Base-by-base conservation (phyloP, 2,113 vertebrate species). In the Sylvilagus bachmani region DNA sequence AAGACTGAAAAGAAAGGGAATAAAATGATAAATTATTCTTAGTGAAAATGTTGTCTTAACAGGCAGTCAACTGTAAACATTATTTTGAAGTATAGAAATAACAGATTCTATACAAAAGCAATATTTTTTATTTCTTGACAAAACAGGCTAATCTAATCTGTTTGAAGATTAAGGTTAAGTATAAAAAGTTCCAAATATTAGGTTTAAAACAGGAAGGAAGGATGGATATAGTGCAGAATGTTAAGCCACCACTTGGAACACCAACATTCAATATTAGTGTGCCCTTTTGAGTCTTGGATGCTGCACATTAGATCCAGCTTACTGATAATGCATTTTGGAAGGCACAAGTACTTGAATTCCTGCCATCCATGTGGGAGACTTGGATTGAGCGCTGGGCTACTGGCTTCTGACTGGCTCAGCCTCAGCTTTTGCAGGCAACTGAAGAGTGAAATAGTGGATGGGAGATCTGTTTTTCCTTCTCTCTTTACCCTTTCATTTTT, bases 61-160 rank as follows among this genome's bases (percentile, higher is more conserved):
- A 21, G n/a, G 38, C 24, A 95, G 64, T 51, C 53, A 89, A 90
- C 51, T 58, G 77, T 84, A 88, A 90, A 19, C 16, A 85, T 88
- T 38, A 89, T 85, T 88, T 87, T 89, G 38, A 88, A 70, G 55
- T 55, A 80, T 1, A 51, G 79, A 80, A 91, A 71, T 75, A 69
- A 89, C 58, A 6, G 6, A 91, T 74, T 85, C 53, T 85, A 73
- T 44, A 44, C 33, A 90, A 83, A 92, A 91, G 11, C 36, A 81
- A 36, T 33, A 86, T 38, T 16, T 85, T 89, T 93, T 80, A 89
- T 62, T 80, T 58, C 66, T 87, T 90, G 51, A 61, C 10, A 94
- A 95, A 19, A 21, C 13, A 82, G 25, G 44, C 13, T 55, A 91
- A 89, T 89, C 53, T 66, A 58, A 66, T 88, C 49, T 79, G 53